A percentile compares a stretch with the other conserved stretches of the same genome.
These are phyloP conservation scores for Diachrysia chrysitis DNA, from an alignment of 2,888 invertebrate species.

Conservation along the genomic window DNA sequence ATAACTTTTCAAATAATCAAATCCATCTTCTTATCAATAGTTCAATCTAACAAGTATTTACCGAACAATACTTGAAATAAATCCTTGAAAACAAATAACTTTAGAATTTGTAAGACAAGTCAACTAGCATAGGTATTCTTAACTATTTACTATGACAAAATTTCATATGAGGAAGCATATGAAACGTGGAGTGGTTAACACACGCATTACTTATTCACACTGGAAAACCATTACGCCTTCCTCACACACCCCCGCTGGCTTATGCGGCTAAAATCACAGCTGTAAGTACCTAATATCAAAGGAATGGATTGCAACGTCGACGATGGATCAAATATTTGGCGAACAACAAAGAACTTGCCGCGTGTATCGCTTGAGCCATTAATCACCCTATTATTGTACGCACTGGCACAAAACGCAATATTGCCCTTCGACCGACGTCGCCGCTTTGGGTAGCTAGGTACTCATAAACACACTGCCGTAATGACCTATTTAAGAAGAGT, in stretches of 20 bases:
- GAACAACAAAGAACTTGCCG: constrained; percentile 84
- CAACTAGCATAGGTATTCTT: constrained; percentile 11
- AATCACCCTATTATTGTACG: constrained; percentile 86
- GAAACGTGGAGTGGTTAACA: constrained; percentile 45
- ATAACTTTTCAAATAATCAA: too few species aligned
- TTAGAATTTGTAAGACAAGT: not conserved
- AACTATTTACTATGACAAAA: constrained; percentile 29
- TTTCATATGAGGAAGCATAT: constrained; percentile 39
- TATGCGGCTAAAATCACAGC: constrained; percentile 63
- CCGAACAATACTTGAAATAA: not conserved
- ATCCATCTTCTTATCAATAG: too few species aligned
- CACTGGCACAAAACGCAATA: constrained; percentile 83
- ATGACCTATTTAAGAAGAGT: constrained; percentile 84
- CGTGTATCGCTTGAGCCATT: constrained; percentile 84
- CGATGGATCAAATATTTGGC: constrained; percentile 84
- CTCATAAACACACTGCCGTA: constrained; percentile 83
- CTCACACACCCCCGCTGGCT: constrained; percentile 64
- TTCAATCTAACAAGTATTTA: not conserved
- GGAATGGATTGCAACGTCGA: constrained; percentile 78
- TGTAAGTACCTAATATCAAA: constrained; percentile 77
- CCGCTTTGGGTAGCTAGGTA: constrained; percentile 68
- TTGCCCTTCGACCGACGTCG: constrained; percentile 79
- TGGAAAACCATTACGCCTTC: constrained; percentile 61
- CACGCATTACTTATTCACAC: constrained; percentile 46
- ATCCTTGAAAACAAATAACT: not conserved